phyloP scores from a whole-genome alignment of 2,888 invertebrate genomes.

The Hoplodrina ambigua region DNA sequence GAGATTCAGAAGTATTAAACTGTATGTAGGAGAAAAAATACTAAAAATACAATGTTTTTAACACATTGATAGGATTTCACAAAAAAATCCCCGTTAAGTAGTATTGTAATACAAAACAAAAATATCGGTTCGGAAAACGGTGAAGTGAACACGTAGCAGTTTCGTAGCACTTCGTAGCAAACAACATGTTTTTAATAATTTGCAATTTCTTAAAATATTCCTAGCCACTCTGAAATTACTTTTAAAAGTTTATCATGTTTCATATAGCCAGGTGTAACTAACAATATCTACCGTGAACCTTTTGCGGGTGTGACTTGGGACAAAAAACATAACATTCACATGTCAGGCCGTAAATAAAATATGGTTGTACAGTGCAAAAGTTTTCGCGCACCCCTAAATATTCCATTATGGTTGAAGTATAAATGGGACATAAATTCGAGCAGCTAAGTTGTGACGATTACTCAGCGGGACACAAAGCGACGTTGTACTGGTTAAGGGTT shows the following conservation, averaged over 20 bases:
- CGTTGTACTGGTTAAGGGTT: constrained; percentile 69
- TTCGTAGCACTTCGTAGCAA: constrained; percentile 42
- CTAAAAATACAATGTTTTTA: no score
- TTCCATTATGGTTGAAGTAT: constrained; percentile 81
- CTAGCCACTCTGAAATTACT: constrained; percentile 8
- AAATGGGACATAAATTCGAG: constrained; percentile 80
- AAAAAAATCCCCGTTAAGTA: background rate
- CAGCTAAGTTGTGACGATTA: constrained; percentile 81
- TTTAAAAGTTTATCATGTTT: constrained; percentile 5
- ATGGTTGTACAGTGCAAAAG: constrained; percentile 75
- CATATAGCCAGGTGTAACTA: constrained; percentile 37
- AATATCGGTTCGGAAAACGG: background rate
- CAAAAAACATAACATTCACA: constrained; percentile 72
- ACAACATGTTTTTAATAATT: background rate
- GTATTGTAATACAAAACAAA: background rate
- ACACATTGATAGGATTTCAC: no score
- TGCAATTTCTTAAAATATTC: constrained; percentile 1
- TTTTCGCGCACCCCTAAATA: constrained; percentile 82
- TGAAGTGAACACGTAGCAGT: background rate
- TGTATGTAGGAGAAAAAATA: no score
- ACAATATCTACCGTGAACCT: constrained; percentile 35
- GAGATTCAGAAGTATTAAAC: no score
- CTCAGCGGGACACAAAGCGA: constrained; percentile 79
- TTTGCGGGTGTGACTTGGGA: constrained; percentile 29
- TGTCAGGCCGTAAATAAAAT: constrained; percentile 80